Evolutionary conservation across 2,797 vertebrate species (phyloP), one percentile per base, ranked within the genome.

Genomic region (Myotis vivesi): DNA sequence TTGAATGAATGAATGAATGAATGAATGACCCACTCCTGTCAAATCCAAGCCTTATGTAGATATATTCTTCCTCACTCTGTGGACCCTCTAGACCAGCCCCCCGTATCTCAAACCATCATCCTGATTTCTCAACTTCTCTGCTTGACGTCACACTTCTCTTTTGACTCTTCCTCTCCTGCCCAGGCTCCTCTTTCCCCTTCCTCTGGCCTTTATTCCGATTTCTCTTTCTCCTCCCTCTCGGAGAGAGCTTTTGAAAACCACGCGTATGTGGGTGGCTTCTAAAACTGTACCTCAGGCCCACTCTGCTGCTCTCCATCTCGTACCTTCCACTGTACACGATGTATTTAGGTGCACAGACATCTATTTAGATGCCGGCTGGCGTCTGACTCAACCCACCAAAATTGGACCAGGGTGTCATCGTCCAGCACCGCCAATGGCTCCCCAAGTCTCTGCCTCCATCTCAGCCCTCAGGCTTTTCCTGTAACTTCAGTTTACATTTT

Each of bases 401-500:
- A 89, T 76, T 16, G 86, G 71, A 44, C 62, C 81, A 1, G 4
- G 17, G 13, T 22, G 2, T 3, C 69, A 7, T 51, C 28, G 51
- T 62, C 57, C 51, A 75, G 96, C 89, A 33, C 44, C 22, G 17
- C 36, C 49, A 3, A 4, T 44, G 8, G 20, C 19, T 36, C 57
- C 81, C 66, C 19, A 1, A 69, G 44, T 46, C 30, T 59, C 59
- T 57, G 30, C 72, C 72, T 91, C 71, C 38, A 23, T 15, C 15
- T 68, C 68, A 81, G 10, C 44, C 75, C 4, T 5, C 66, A 23
- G 2, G n/a, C 64, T 87, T 68, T 82, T 72, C 46, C 72, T 46
- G 30, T 33, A 15, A n/a, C 68, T 81, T 89, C 44, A 69, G 57
- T 95, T 95, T 87, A 82, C 84, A 62, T 19, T 89, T 87, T 17